Conservation (phyloP, 1,140 invertebrate genomes). For the Cardiocondyla obscurior region DNA sequence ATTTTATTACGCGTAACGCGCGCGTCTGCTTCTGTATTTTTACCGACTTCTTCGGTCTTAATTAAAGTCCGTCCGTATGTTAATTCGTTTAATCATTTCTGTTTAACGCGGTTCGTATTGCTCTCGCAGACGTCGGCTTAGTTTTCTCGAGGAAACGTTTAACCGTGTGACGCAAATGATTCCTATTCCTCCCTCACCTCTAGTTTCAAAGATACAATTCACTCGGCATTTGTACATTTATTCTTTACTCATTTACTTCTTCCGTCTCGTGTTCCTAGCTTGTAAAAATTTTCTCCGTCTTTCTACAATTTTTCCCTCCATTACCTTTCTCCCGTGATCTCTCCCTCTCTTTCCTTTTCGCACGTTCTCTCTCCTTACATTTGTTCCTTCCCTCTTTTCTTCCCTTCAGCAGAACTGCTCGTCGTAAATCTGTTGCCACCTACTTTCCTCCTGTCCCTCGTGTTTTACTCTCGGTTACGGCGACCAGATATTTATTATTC, state of each 20-base stretch:
- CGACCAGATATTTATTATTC: constrained; percentile 31
- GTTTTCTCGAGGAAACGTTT: constrained; percentile 1
- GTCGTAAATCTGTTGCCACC: constrained; percentile 37
- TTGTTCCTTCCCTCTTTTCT: not conserved
- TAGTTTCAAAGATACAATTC: not conserved
- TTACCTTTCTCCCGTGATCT: too few relatives aligned
- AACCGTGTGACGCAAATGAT: not conserved
- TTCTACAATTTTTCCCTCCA: not conserved
- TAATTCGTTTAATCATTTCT: not conserved
- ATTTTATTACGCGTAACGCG: constrained; percentile 2
- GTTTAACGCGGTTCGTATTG: not conserved
- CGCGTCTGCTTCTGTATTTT: not conserved
- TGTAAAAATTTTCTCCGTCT: not conserved
- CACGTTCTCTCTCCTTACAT: not conserved
- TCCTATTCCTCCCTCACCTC: not conserved
- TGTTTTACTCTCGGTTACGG: constrained; percentile 28
- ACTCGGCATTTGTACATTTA: not conserved
- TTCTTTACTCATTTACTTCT: constrained; percentile 1
- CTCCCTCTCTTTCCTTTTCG: not conserved
- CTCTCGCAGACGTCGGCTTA: not conserved
- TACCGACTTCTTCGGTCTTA: not conserved
- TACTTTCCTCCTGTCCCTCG: not conserved
- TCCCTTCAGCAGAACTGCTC: not conserved
- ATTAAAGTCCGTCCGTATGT: not conserved
- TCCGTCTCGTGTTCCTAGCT: too few relatives aligned